These are phyloP conservation scores for Anabacerthia variegaticeps DNA, from an alignment of 2,797 vertebrate genomes.

Conservation along the genomic window DNA sequence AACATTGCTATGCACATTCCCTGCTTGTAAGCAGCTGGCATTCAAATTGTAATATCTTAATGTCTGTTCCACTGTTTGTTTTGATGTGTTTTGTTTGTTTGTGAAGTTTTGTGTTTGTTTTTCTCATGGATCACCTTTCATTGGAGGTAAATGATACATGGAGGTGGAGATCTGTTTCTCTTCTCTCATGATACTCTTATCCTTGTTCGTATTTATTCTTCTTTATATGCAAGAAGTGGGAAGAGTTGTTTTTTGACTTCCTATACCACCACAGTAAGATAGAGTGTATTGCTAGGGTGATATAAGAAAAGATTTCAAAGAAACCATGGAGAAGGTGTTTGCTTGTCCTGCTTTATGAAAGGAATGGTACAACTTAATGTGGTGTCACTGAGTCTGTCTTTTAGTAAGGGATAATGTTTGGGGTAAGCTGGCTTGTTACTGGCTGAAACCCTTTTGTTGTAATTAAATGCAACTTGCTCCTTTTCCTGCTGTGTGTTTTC, in stretches of 20 bases:
- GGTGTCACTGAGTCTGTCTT: neutral
- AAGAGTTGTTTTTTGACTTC: slow-evolving; percentile 17
- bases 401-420: neutral
- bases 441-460: slow-evolving; percentile 26
- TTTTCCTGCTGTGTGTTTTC: slow-evolving; percentile 55
- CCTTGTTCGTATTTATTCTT: slow-evolving; percentile 1
- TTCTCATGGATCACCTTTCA: neutral
- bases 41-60: neutral
- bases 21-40: neutral
- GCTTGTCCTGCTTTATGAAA: neutral
- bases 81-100: neutral
- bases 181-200: neutral
- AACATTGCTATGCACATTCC: neutral
- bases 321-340: neutral
- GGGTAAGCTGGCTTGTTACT: slow-evolving; percentile 29
- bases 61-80: neutral
- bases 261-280: neutral
- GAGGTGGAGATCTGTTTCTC: neutral
- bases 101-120: neutral
- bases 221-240: neutral
- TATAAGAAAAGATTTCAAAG: neutral
- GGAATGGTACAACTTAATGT: neutral
- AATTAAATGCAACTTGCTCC: slow-evolving; percentile 60
- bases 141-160: neutral
- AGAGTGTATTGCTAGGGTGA: neutral